Evolutionary conservation across 2,797 vertebrate species (phyloP).

Genomic region (Simalia tracyae): DNA sequence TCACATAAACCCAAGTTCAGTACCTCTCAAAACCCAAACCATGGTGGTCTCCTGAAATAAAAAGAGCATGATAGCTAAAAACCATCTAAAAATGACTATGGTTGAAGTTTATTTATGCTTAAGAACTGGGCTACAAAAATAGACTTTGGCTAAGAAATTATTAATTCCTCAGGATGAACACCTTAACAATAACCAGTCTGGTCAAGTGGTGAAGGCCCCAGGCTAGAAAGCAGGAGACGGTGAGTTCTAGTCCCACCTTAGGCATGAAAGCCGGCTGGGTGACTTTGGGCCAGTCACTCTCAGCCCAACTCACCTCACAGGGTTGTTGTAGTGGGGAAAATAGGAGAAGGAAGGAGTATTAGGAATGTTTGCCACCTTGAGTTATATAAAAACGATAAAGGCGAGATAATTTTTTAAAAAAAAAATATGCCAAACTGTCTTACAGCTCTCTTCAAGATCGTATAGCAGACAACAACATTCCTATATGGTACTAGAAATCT

Average conservation of each 20-base stretch:
- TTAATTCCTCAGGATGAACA: background rate
- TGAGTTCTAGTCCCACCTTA: no score
- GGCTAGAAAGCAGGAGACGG: no score
- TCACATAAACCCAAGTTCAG: background rate
- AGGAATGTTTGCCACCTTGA: no score
- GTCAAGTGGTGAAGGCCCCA: no score
- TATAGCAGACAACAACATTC: background rate
- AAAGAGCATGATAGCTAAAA: background rate
- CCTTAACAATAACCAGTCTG: background rate
- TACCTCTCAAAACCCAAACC: background rate
- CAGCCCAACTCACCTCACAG: no score
- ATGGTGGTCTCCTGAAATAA: background rate
- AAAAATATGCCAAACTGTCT: background rate
- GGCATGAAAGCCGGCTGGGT: no score
- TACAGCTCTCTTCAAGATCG: background rate
- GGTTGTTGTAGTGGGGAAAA: no score
- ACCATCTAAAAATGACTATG: background rate
- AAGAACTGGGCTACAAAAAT: background rate
- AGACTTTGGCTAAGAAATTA: background rate
- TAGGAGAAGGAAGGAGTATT: no score
- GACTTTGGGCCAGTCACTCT: no score
- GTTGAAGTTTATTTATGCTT: background rate
- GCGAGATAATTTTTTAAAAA: no score
- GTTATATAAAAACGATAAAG: no score
- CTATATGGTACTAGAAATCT: background rate